Evolutionary conservation across 1,140 invertebrate species (phyloP).

Genomic region (Lysiphlebus fabarum): DNA sequence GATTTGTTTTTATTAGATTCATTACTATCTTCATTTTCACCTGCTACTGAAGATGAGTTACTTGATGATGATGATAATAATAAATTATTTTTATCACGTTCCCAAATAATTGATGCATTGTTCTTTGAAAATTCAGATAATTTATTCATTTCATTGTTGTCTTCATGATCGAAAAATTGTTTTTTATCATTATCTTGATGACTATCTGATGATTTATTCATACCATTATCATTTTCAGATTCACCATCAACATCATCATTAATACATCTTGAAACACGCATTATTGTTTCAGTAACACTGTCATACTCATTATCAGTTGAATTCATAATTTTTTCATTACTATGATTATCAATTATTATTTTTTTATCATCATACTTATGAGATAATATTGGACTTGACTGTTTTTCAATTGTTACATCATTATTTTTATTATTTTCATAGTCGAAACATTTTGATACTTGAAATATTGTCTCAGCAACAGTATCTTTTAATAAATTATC

Average conservation of each 20-base stretch:
- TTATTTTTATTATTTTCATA: too few species aligned
- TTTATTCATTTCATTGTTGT: too few species aligned
- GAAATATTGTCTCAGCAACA: conserved; percentile 13
- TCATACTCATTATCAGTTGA: conserved; percentile 27
- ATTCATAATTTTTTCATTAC: background rate
- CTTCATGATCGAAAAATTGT: too few species aligned
- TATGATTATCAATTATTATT: too few species aligned
- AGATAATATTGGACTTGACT: too few species aligned
- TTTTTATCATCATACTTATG: too few species aligned
- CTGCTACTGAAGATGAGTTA: background rate
- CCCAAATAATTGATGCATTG: background rate
- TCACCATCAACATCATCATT: conserved; percentile 26
- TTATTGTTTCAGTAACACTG: conserved; percentile 41
- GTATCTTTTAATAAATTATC: conserved; percentile 4
- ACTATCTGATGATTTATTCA: background rate
- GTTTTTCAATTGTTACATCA: too few species aligned
- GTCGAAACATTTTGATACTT: background rate
- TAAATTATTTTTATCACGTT: background rate
- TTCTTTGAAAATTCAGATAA: too few species aligned
- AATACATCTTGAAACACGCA: conserved; percentile 38
- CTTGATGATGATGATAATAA: background rate
- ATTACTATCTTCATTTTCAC: conserved; percentile 18
- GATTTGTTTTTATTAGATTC: conserved; percentile 9
- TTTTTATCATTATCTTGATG: too few species aligned
- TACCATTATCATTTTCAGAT: conserved; percentile 3